Evolutionary conservation across 2,113 vertebrate species (phyloP), one percentile per base, ranked within the genome.

Genomic region (Conger conger): DNA sequence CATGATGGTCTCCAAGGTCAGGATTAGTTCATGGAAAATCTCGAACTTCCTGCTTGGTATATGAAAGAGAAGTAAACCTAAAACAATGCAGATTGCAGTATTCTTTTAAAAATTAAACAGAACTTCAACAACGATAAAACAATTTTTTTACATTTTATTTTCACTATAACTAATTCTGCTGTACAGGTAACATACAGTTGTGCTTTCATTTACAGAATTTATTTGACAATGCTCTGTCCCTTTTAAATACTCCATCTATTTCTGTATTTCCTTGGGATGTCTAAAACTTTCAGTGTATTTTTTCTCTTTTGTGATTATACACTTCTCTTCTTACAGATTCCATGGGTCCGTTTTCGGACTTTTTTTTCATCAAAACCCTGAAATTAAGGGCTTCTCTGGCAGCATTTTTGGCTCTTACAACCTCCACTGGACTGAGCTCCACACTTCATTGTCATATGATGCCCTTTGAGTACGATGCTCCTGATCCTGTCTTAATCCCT

Each of bases 241-340:
- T 73, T 73, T 33, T 8, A 73, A 33, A 33, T 73, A 27, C 68
- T 73, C n/a, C n/a, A n/a, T 13, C n/a, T 73, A 33, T 30, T 73
- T 73, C n/a, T 73, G 68, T 73, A 73, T 73, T 33, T n/a, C 15
- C 68, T 27, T 63, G 4, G 4, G 57, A 63, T 63, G 57, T 23
- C n/a, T 73, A 73, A 13, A 30, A 30, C 9, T 50, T 50, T 50
- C 45, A 33, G 20, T 33, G 63, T 33, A 16, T 11, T 73, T n/a
- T 73, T 73, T 73, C 33, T 73, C 20, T 30, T 63, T 73, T 73
- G n/a, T 73, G 68, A 73, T 73, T 73, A 33, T 73, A 73, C 68
- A 73, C 68, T 73, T 73, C 68, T 73, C 27, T 73, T 7, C 68
- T 73, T 73, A 63, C 57, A 73, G 68, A 73, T 33, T 73, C 68